Conservation (phyloP, 2,797 vertebrate species). For the Amazona finschi region DNA sequence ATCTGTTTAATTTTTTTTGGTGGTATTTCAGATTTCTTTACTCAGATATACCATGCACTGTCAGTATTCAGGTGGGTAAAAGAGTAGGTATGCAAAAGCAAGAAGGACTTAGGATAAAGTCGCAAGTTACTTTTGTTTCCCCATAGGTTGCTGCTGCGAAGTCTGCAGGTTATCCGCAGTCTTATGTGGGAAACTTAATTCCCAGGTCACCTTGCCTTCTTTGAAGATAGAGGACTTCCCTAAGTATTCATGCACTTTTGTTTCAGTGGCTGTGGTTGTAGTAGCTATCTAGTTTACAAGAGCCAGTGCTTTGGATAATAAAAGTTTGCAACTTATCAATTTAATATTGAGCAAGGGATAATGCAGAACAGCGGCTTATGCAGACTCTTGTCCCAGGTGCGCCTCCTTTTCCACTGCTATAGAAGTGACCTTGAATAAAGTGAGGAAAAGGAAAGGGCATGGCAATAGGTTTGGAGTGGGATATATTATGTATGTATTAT, state of each 20-base stretch:
- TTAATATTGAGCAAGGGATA: not conserved
- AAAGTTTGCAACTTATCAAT: not conserved
- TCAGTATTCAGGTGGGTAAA: not conserved
- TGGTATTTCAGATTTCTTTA: not conserved
- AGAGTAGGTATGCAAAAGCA: accelerated
- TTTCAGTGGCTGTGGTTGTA: not conserved
- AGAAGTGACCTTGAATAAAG: not conserved
- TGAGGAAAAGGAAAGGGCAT: not conserved
- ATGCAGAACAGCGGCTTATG: not conserved
- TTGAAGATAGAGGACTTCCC: not conserved
- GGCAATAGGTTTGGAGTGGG: not conserved
- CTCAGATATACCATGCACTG: not conserved
- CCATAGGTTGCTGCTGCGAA: conserved; percentile 21
- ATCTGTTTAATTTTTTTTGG: not conserved
- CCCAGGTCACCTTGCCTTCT: not conserved
- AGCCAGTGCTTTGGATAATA: not conserved
- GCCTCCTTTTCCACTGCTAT: not conserved
- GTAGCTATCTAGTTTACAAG: not conserved
- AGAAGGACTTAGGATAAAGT: not conserved
- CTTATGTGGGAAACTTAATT: not conserved
- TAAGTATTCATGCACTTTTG: not conserved
- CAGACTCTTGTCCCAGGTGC: not conserved
- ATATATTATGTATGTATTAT: not conserved
- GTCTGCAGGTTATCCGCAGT: not conserved
- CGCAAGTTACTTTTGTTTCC: conserved; percentile 28